These are phyloP conservation scores for Entomobrya multifasciata DNA, from an alignment of 2,888 invertebrate species.

Conservation along the genomic window DNA sequence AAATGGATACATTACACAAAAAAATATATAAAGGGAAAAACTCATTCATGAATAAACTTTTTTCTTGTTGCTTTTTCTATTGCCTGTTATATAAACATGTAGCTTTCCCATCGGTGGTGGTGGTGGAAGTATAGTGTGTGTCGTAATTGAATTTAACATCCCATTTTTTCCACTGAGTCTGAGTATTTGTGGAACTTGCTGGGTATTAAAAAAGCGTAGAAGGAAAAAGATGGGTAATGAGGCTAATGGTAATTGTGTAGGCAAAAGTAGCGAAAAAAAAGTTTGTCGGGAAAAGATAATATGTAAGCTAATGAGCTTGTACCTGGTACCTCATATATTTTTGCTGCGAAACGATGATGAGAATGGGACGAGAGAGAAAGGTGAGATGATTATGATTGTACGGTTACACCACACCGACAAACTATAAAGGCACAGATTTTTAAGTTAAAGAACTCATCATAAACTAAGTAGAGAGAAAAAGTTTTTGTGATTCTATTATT, in stretches of 20 bases:
- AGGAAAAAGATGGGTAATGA: background rate
- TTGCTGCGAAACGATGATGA: background rate
- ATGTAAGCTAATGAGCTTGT: constrained; percentile 30
- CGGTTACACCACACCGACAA: too few relatives aligned
- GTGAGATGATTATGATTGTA: background rate
- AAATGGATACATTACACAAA: constrained; percentile 1
- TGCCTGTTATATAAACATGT: too few relatives aligned
- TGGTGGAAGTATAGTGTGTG: too few relatives aligned
- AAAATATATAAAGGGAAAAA: background rate
- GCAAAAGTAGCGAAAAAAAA: too few relatives aligned
- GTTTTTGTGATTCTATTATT: too few relatives aligned
- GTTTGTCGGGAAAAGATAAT: background rate
- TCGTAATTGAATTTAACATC: constrained; percentile 17
- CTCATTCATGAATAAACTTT: constrained; percentile 11
- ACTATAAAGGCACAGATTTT: too few relatives aligned
- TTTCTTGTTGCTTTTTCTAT: background rate
- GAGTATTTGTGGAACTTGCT: too few relatives aligned
- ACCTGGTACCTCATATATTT: background rate
- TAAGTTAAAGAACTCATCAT: background rate
- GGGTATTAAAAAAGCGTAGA: too few relatives aligned
- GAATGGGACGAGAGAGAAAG: background rate
- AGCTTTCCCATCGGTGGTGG: too few relatives aligned
- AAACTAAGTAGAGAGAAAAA: too few relatives aligned
- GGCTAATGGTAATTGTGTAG: too few relatives aligned
- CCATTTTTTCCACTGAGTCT: constrained; percentile 15